Conservation (phyloP, 2,113 vertebrate species). For the Triplophysa tibetana region DNA sequence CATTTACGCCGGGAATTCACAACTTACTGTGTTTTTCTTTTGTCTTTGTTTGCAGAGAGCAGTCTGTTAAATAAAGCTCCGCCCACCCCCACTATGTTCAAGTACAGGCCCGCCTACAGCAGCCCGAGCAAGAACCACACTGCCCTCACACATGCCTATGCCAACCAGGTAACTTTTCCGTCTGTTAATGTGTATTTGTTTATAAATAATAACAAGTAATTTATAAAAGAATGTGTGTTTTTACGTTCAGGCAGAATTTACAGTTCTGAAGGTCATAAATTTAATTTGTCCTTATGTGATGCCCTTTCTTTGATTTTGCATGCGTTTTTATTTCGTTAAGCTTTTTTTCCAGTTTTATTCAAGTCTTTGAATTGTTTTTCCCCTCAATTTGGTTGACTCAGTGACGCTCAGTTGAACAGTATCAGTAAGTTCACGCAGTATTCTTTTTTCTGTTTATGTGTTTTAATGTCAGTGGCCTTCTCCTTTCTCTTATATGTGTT, state of each 20-base stretch:
- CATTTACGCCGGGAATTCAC: background rate
- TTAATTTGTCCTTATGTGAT: background rate
- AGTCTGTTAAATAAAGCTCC: slow-evolving; percentile 87
- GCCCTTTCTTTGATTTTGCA: slow-evolving; percentile 21
- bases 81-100: slow-evolving; percentile 95
- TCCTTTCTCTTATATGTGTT: background rate
- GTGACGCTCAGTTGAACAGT: slow-evolving; percentile 78
- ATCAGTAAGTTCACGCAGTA: slow-evolving; percentile 74
- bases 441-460: slow-evolving; percentile 2
- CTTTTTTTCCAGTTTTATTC: slow-evolving; percentile 39
- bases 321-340: slow-evolving; percentile 19
- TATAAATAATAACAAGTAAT: background rate
- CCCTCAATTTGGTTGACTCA: slow-evolving; percentile 70
- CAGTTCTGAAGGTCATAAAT: background rate
- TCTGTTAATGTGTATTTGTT: background rate
- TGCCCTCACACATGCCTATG: slow-evolving; percentile 75
- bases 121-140: slow-evolving; percentile 85
- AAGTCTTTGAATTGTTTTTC: slow-evolving; percentile 57
- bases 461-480: slow-evolving; percentile 11
- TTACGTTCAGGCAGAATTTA: background rate
- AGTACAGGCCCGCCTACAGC: slow-evolving; percentile 87
- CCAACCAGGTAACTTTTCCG: slow-evolving; percentile 73
- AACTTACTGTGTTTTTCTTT: background rate
- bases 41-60: slow-evolving; percentile 76
- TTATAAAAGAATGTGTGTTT: background rate